Evolutionary conservation across 2,888 invertebrate genomes (phyloP).

Genomic region (Ormyrus thymus): DNA sequence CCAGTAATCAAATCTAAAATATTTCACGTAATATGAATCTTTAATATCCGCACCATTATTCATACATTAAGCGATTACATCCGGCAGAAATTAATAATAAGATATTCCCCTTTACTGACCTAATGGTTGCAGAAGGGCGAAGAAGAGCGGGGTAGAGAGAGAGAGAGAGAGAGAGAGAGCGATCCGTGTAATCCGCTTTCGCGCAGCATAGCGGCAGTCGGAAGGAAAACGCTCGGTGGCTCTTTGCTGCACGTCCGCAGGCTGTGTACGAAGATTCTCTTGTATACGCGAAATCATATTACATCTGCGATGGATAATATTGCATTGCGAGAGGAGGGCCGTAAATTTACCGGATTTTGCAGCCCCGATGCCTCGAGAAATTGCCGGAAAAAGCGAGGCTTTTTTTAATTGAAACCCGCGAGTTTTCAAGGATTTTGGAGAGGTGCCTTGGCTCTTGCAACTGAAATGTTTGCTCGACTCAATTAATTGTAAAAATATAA

Average conservation of each 20-base stretch:
- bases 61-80: slow-evolving; percentile 38
- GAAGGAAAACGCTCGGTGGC: not conserved
- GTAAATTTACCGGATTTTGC: not conserved
- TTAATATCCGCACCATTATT: slow-evolving; percentile 22
- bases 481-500: no score
- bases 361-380: not conserved
- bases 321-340: not conserved
- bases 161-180: not conserved
- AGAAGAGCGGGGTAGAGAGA: not conserved
- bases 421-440: no score
- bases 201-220: not conserved
- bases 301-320: not conserved
- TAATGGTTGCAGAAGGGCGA: slow-evolving; percentile 15
- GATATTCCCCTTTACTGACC: slow-evolving; percentile 42
- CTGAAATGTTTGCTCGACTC: no score
- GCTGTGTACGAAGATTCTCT: not conserved
- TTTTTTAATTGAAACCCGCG: no score
- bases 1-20: no score
- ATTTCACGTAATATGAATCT: not conserved
- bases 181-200: slow-evolving; percentile 45
- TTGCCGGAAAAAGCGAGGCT: not conserved
- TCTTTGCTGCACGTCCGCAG: not conserved
- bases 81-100: slow-evolving; percentile 44
- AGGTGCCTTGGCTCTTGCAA: no score
- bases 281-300: slow-evolving; percentile 1